Percentiles rank a stretch among this genome's conserved stretches.
phyloP scores from a whole-genome alignment of 1,140 invertebrate species.

The Brachionus plicatilis region DNA sequence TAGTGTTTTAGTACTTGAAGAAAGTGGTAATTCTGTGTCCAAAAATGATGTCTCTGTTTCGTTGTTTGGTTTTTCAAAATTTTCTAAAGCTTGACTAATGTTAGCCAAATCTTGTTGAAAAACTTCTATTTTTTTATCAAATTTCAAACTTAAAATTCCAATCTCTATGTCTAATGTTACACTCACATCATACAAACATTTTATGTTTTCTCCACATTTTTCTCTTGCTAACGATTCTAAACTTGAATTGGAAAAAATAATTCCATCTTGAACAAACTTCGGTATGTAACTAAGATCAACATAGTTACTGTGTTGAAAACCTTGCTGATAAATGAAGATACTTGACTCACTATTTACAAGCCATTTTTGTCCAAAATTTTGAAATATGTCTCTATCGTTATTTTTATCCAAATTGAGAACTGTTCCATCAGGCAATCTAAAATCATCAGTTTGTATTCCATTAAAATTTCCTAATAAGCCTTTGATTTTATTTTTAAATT shows the following conservation, averaged over 20 bases:
- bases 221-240: neutral
- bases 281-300: neutral
- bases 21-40: too few species aligned
- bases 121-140: neutral
- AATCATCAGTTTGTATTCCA: constrained; percentile 43
- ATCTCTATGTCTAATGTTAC: neutral
- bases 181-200: constrained; percentile 14
- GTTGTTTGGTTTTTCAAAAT: too few species aligned
- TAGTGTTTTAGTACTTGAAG: too few species aligned
- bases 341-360: neutral
- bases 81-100: neutral
- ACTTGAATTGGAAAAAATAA: neutral
- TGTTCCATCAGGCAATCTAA: constrained; percentile 42
- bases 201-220: neutral
- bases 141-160: neutral
- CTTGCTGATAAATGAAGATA: neutral
- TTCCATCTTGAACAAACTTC: neutral
- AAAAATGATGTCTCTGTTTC: too few species aligned
- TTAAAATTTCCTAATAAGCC: constrained; percentile 45
- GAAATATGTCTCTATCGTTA: constrained; percentile 43
- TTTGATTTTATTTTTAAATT: constrained; percentile 41
- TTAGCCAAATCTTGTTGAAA: neutral
- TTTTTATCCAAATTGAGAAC: constrained; percentile 1
- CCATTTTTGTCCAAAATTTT: constrained; percentile 43
- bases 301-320: neutral